Conservation (phyloP, 2,797 vertebrate genomes). For the Clamator glandarius region DNA sequence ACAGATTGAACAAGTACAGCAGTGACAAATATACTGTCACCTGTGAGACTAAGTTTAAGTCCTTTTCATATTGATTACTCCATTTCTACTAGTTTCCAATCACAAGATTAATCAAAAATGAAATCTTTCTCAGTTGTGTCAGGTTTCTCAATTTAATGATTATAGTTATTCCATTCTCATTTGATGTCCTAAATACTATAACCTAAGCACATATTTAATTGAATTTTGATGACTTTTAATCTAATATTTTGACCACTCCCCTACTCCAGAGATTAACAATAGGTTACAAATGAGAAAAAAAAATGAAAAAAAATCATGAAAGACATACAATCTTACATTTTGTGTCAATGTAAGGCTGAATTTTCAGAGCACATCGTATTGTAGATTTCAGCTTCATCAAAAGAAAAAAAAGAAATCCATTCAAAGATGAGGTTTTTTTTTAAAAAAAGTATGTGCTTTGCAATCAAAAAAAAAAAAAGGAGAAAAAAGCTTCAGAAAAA, state of each 20-base stretch:
- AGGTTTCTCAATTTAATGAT: not conserved
- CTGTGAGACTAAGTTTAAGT: not conserved
- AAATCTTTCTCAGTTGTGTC: not conserved
- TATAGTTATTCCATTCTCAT: not conserved
- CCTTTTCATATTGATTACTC: not conserved
- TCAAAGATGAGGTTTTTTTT: not conserved
- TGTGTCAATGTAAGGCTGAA: not conserved
- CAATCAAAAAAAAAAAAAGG: too few species aligned
- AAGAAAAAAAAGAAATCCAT: not conserved
- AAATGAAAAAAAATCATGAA: not conserved
- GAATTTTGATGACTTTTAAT: not conserved
- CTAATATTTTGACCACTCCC: not conserved
- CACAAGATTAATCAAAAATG: not conserved
- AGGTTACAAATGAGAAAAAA: not conserved
- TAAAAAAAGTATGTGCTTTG: not conserved
- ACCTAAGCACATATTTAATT: not conserved
- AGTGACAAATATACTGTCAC: not conserved
- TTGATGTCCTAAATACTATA: not conserved
- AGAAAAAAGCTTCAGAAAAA: not conserved
- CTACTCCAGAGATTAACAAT: not conserved
- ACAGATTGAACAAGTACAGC: not conserved
- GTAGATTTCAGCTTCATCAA: not conserved
- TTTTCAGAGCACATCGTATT: not conserved
- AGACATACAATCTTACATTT: not conserved
- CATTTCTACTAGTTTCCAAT: not conserved